Evolutionary conservation across 1,140 invertebrate species (phyloP), one percentile per base, ranked within the genome.

Genomic region (Pogonomyrmex californicus): DNA sequence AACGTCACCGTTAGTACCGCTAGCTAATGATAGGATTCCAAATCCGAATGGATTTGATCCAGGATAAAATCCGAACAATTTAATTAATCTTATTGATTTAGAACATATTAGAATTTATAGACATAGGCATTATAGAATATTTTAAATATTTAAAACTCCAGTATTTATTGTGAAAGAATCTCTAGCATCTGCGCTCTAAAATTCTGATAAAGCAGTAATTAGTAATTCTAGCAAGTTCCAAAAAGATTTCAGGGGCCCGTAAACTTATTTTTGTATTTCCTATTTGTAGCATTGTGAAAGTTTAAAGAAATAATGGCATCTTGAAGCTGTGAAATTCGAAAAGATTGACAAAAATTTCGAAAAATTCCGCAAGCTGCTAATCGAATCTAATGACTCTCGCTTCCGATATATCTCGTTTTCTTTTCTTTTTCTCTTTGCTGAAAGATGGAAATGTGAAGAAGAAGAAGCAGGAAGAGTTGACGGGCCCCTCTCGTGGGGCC

Each of bases 1-100:
- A 93, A 60, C 91, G 86, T 90, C 70, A 91, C 86, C 62, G 90
- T 91, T 78, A 81, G 93, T 94, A 82, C n/a, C n/a, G n/a, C 89
- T 44, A 83, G 10, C 14, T 66, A 65, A 70, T 23, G 41, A 82
- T 23, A 70, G n/a, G 36, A 14, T n/a, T 10, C 10, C 9, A 75
- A 38, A 33, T 6, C 23, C 41, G 10, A 36, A 0, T 23, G 23
- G 23, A 23, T 23, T 23, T 23, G 23, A 23, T 23, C 23, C 23
- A n/a, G 23, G 23, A 41, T 33, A 30, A 23, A 14, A 14, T 60
- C 30, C 44, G 5, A 49, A 49, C 33, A 17, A 49, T 65, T 65
- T 41, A 76, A 60, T 60, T 33, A 71, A 51, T 9, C 14, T 70
- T 70, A 71, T 2, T 36, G 33, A 10, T 41, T 70, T 70, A 33